Evolutionary conservation across 2,797 vertebrate species (phyloP).

Genomic region (Myotis vivesi): DNA sequence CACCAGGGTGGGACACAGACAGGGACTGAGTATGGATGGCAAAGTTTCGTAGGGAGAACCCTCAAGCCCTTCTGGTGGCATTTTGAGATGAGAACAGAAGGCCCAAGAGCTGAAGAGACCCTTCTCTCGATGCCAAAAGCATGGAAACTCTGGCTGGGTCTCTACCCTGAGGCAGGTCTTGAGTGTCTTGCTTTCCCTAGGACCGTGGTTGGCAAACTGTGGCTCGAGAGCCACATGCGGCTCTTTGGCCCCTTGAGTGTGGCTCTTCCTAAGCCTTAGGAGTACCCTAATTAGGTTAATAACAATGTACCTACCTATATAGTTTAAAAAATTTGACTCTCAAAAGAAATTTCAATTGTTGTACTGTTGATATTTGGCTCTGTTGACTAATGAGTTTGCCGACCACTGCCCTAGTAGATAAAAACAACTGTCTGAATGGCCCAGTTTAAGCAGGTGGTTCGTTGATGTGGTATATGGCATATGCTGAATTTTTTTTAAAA

Average conservation of each 20-base stretch:
- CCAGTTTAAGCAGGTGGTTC: neutral
- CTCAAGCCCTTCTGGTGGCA: neutral
- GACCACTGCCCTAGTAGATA: no score
- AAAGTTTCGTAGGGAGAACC: neutral
- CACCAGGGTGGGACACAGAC: fast-evolving
- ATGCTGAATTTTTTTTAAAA: fast-evolving
- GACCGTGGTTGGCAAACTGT: no score
- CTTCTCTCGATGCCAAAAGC: fast-evolving
- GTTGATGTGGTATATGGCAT: neutral
- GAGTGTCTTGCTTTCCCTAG: neutral
- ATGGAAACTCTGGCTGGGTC: neutral
- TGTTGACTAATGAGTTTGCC: no score
- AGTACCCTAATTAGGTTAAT: no score
- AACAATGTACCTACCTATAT: no score
- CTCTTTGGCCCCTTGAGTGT: no score
- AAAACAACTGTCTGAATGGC: neutral
- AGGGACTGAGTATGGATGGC: neutral
- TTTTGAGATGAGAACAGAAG: neutral
- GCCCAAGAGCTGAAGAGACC: neutral
- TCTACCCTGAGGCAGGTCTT: fast-evolving
- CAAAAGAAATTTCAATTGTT: no score
- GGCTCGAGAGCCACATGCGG: no score
- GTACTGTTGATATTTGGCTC: no score
- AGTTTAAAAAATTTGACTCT: no score
- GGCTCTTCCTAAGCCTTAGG: no score